Evolutionary conservation across 2,113 vertebrate genomes (phyloP).

Genomic region (Callorhinus ursinus): DNA sequence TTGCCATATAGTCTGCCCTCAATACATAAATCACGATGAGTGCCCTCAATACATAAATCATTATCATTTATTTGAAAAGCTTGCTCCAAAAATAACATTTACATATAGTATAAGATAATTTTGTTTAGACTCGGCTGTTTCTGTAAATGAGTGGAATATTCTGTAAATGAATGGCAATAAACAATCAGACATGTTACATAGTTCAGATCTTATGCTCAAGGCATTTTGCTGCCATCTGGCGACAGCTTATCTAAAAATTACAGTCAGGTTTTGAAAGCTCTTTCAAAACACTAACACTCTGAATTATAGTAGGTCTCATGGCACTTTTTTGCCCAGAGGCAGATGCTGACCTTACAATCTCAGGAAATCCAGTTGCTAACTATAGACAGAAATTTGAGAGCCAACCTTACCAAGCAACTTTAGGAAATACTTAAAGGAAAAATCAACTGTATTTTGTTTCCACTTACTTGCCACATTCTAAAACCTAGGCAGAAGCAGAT

Average conservation of each 20-base stretch:
- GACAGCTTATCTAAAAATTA: neutral
- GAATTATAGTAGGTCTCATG: neutral
- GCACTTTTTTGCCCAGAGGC: neutral
- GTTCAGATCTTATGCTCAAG: neutral
- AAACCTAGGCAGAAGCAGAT: neutral
- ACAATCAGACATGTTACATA: neutral
- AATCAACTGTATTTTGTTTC: neutral
- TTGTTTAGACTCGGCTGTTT: neutral
- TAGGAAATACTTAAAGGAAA: neutral
- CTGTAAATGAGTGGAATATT: neutral
- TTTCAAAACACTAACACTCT: neutral
- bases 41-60: neutral
- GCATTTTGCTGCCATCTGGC: constrained; percentile 53
- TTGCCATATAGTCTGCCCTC: neutral
- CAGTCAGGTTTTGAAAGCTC: neutral
- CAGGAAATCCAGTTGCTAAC: neutral
- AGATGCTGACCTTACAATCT: neutral
- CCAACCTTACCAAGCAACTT: neutral
- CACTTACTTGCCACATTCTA: neutral
- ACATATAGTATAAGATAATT: neutral
- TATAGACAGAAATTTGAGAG: constrained; percentile 14
- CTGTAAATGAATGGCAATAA: neutral
- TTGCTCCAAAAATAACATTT: neutral
- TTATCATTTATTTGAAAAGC: neutral
- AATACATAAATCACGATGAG: neutral